A percentile compares a stretch with the other conserved stretches of the same genome.
Evolutionary conservation across 2,113 vertebrate genomes (phyloP).

Genomic region (Beaufortia kweichowensis): DNA sequence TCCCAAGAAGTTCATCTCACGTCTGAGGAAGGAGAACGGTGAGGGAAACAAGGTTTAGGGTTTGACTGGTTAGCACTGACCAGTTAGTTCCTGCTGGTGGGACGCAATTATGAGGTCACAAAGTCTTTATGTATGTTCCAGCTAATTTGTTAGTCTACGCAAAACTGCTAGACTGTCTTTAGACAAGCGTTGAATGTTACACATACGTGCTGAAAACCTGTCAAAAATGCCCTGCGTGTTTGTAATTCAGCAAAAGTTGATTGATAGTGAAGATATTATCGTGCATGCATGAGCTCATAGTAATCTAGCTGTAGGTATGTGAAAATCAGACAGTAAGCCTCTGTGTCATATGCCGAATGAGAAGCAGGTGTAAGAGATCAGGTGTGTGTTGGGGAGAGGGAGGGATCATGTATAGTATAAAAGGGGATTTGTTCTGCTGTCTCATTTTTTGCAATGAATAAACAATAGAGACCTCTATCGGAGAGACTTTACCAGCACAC

Average conservation of each 20-base stretch:
- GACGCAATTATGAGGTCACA: too few relatives aligned
- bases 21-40: conserved; percentile 95
- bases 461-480: conserved; percentile 72
- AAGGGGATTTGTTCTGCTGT: conserved; percentile 67
- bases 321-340: conserved; percentile 38
- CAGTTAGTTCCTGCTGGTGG: too few relatives aligned
- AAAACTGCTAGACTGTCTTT: background rate
- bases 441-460: conserved; percentile 57
- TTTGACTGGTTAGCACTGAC: background rate
- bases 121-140: too few relatives aligned
- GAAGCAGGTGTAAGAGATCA: conserved; percentile 41
- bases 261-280: background rate
- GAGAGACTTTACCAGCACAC: conserved; percentile 58
- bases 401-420: conserved; percentile 60
- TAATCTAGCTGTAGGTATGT: conserved; percentile 7
- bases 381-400: conserved; percentile 45
- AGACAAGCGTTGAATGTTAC: background rate
- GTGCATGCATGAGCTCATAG: background rate
- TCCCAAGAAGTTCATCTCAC: conserved; percentile 97
- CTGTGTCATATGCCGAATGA: conserved; percentile 48
- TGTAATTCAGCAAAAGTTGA: background rate
- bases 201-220: background rate
- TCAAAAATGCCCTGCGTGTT: background rate
- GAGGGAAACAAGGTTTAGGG: conserved; percentile 52
- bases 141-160: background rate